Conservation (phyloP, 1,140 invertebrate genomes). For the Caenorhabditis brenneri region DNA sequence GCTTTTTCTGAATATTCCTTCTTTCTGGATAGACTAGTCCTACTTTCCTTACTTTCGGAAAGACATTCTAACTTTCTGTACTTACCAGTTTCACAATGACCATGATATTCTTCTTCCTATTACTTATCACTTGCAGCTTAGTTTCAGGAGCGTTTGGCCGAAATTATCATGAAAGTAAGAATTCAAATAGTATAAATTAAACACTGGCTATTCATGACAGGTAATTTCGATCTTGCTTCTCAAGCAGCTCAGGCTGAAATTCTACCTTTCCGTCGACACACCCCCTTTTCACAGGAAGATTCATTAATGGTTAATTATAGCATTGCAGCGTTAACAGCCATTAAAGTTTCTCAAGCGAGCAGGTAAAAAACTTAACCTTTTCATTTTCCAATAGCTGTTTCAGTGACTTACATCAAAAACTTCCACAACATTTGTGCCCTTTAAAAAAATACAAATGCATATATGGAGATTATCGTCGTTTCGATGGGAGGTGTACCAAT, state of each 20-base stretch:
- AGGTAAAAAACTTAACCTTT: not conserved
- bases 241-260: not conserved
- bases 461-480: conserved; percentile 5
- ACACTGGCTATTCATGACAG: too few relatives aligned
- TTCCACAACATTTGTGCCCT: not conserved
- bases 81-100: not conserved
- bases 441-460: conserved; percentile 10
- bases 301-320: not conserved
- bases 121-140: not conserved
- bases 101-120: not conserved
- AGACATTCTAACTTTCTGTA: not conserved
- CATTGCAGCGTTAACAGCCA: not conserved
- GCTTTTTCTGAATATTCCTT: not conserved
- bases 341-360: not conserved
- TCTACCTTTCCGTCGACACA: not conserved
- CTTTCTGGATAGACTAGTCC: not conserved
- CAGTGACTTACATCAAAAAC: not conserved
- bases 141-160: not conserved
- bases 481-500: not conserved
- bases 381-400: not conserved
- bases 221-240: not conserved
- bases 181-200: too few relatives aligned
- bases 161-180: not conserved
- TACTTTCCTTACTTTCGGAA: not conserved
- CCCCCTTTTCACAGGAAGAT: not conserved